Conservation (phyloP, 2,888 invertebrate species). For the Tiphia femorata region DNA sequence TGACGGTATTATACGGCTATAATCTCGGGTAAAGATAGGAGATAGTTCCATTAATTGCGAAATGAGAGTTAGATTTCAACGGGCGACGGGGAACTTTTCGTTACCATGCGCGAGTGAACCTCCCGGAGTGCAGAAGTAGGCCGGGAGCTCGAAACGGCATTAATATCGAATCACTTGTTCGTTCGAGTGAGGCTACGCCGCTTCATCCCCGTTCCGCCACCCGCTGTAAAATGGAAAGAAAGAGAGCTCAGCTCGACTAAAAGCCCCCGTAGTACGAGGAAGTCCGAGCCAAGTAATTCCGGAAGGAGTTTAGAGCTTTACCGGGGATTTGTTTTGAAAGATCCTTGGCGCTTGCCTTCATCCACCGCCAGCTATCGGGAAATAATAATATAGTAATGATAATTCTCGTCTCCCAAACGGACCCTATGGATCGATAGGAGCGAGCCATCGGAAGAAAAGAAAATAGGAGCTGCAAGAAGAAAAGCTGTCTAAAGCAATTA, state of each 20-base stretch:
- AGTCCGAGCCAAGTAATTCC: slow-evolving; percentile 42
- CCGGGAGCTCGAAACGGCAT: slow-evolving; percentile 47
- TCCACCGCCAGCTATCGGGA: background rate
- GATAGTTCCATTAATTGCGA: slow-evolving; percentile 32
- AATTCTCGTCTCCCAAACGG: slow-evolving; percentile 13
- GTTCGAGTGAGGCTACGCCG: slow-evolving; percentile 35
- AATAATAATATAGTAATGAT: slow-evolving; percentile 11
- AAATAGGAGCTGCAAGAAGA: no score
- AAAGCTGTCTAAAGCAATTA: no score
- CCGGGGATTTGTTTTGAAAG: slow-evolving; percentile 37
- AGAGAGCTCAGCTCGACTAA: slow-evolving; percentile 31
- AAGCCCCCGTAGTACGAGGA: slow-evolving; percentile 34
- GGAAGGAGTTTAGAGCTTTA: slow-evolving; percentile 35
- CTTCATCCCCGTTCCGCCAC: no score
- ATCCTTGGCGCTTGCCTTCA: slow-evolving; percentile 22
- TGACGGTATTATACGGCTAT: no score
- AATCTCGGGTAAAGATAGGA: slow-evolving; percentile 16
- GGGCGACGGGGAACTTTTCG: slow-evolving; percentile 27
- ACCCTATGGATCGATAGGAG: no score
- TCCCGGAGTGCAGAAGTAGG: slow-evolving; percentile 38
- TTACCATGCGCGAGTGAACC: slow-evolving; percentile 23
- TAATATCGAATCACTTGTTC: slow-evolving; percentile 51
- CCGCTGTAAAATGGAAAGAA: slow-evolving; percentile 28
- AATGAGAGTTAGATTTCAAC: slow-evolving; percentile 26
- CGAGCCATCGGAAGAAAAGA: no score